These are phyloP conservation scores for Glossosoma conforme DNA, from an alignment of 1,140 invertebrate genomes.

Conservation along the genomic window DNA sequence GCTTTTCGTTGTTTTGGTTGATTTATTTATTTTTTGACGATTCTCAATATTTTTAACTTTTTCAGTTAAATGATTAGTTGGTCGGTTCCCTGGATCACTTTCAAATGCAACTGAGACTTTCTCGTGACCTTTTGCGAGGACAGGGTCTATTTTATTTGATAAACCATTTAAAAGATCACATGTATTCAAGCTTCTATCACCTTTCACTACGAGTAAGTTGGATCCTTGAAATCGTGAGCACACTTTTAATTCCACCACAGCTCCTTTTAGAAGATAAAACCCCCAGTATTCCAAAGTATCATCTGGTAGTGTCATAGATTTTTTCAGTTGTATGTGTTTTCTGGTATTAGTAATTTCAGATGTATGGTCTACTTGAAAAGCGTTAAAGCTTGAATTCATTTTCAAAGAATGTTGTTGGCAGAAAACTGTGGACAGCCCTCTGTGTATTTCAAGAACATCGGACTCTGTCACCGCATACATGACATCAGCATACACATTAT, in stretches of 20 bases:
- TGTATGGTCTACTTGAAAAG: slow-evolving; percentile 68
- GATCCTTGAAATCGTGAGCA: slow-evolving; percentile 76
- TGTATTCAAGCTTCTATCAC: slow-evolving; percentile 66
- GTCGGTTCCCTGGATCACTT: slow-evolving; percentile 42
- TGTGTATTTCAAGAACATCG: slow-evolving; percentile 71
- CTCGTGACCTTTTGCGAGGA: slow-evolving; percentile 54
- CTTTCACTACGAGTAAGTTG: slow-evolving; percentile 72
- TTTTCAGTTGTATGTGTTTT: slow-evolving; percentile 72
- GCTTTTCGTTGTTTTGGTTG: background rate
- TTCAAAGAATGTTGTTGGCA: slow-evolving; percentile 69
- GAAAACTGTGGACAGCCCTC: slow-evolving; percentile 73
- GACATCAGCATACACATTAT: slow-evolving; percentile 67
- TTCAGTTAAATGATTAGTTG: background rate
- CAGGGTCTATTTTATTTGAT: slow-evolving; percentile 55
- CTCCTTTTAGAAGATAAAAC: slow-evolving; percentile 75
- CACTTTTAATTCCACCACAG: slow-evolving; percentile 67
- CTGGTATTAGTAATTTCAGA: slow-evolving; percentile 63
- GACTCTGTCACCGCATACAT: slow-evolving; percentile 72
- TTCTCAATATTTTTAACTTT: background rate
- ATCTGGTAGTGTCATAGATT: slow-evolving; percentile 76
- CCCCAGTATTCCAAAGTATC: slow-evolving; percentile 87
- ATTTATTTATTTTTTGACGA: slow-evolving; percentile 3
- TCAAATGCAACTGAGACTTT: slow-evolving; percentile 67
- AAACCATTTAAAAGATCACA: slow-evolving; percentile 70
- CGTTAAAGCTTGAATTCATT: slow-evolving; percentile 77